A percentile compares a stretch with the other conserved stretches of the same genome.
phyloP scores from a whole-genome alignment of 1,140 invertebrate species.

The Pinna nobilis region DNA sequence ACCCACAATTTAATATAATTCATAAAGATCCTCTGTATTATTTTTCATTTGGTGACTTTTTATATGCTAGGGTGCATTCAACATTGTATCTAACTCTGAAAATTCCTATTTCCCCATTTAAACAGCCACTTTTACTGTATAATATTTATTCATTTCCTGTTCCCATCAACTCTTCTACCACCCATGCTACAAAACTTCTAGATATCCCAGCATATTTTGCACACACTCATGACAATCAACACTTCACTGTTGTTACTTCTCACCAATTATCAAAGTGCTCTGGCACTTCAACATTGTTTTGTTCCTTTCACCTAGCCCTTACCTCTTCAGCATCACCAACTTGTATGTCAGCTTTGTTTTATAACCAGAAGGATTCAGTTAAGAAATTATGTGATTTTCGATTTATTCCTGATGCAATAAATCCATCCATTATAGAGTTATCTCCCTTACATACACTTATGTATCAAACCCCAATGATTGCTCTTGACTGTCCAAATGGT shows the following conservation, averaged over 20 bases:
- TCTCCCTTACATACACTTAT: not conserved
- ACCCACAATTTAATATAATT: not conserved
- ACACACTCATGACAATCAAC: conserved; percentile 14
- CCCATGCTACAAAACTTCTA: conserved; percentile 24
- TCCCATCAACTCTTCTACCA: not conserved
- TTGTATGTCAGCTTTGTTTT: conserved; percentile 7
- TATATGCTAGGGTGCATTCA: conserved; percentile 20
- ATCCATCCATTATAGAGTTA: conserved; percentile 11
- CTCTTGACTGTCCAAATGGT: conserved; percentile 23
- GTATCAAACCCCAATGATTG: not conserved
- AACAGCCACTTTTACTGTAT: conserved; percentile 16
- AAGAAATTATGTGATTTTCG: conserved; percentile 12
- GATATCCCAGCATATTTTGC: conserved; percentile 6
- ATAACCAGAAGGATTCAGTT: not conserved
- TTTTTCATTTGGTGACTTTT: conserved; percentile 13
- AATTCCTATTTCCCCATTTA: conserved; percentile 24
- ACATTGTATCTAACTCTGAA: conserved; percentile 16
- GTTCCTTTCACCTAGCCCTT: not conserved
- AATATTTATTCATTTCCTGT: conserved; percentile 23
- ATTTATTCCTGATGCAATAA: not conserved
- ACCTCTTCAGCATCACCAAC: not conserved
- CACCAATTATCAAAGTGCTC: not conserved
- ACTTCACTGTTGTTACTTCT: conserved; percentile 1
- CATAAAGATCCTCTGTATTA: conserved; percentile 11
- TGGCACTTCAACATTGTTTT: not conserved